Base-by-base conservation (phyloP, 53 echinoderm and acorn worm species). In the Glandiceps talaboti region DNA sequence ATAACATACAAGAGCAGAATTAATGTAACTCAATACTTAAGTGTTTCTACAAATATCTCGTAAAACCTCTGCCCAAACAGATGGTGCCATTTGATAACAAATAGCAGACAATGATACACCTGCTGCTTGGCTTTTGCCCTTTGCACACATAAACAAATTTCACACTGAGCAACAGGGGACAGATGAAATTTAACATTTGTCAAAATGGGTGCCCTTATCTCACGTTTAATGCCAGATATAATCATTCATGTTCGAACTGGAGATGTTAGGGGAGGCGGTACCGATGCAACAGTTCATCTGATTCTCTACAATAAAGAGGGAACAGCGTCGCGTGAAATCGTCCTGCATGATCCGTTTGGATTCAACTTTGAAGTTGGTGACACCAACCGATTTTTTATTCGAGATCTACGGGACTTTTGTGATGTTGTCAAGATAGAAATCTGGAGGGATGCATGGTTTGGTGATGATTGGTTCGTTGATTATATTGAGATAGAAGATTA, bases 381-480 rank as follows among this genome's bases (percentile, higher is more conserved):
- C 14, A 30, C 80, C 14, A 90, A 90, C 74, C 72, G 33, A 6
- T 95, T 85, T 74, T 86, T 79, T 27, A 87, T 95, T 1, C 45
- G 76, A 0, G 86, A 84, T 31, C 76, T 92, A 30, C 78, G 83
- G 20, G 87, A 87, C 79, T 90, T 92, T 30, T 92, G 92, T 1
- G 73, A 20, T 1, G 79, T 92, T 14, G 28, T 25, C 14, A 86
- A 86, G 32, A 79, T 95, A 14, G 96, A 95, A 76, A 45, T 95
- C 0, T 92, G 95, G 95, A 73, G 92, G 10, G 85, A 85, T 32
- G 79, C 77, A 10, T 27, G 27, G 1, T 86, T 85, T 0, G 31
- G 73, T 12, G 92, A 88, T 76, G 86, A 79, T 27, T 95, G 96
- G 96, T 95, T 85, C 33, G 82, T 91, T 29, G 92, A 92, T 32